These are phyloP conservation scores for Microcebus lehilahytsara DNA, from an alignment of 2,113 vertebrate genomes.

Conservation along the genomic window DNA sequence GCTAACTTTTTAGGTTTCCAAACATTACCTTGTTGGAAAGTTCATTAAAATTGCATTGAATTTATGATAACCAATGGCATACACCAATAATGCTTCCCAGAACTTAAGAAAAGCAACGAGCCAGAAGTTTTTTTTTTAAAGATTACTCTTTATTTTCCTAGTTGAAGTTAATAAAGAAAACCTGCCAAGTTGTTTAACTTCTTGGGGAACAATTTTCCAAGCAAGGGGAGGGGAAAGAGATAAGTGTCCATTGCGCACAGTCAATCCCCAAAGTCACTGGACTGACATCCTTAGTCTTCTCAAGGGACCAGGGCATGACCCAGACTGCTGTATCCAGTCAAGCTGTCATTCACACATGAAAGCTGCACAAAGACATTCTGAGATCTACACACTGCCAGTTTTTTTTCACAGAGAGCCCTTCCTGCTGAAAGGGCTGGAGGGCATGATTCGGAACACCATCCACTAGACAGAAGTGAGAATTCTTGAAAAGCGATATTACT, in stretches of 20 bases:
- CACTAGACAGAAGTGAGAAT: not conserved
- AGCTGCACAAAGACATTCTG: not conserved
- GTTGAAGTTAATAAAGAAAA: not conserved
- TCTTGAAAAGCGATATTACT: slow-evolving; percentile 41
- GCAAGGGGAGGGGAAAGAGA: not conserved
- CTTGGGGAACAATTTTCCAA: not conserved
- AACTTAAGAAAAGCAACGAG: not conserved
- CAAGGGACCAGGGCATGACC: not conserved
- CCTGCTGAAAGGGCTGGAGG: slow-evolving; percentile 2
- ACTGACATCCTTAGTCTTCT: not conserved
- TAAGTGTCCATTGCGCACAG: not conserved
- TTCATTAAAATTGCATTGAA: not conserved
- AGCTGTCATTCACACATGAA: not conserved
- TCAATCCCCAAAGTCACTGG: not conserved
- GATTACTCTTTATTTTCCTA: not conserved
- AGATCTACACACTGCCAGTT: not conserved
- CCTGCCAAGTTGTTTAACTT: not conserved
- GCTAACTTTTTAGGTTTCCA: not conserved
- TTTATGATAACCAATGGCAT: not conserved
- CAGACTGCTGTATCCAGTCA: not conserved
- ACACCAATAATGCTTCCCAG: not conserved
- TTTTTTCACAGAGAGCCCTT: not conserved
- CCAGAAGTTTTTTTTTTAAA: not conserved
- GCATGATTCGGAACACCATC: not conserved
- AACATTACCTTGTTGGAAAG: not conserved